Conservation (phyloP, 2,113 vertebrate species). For the Macrotis lagotis region DNA sequence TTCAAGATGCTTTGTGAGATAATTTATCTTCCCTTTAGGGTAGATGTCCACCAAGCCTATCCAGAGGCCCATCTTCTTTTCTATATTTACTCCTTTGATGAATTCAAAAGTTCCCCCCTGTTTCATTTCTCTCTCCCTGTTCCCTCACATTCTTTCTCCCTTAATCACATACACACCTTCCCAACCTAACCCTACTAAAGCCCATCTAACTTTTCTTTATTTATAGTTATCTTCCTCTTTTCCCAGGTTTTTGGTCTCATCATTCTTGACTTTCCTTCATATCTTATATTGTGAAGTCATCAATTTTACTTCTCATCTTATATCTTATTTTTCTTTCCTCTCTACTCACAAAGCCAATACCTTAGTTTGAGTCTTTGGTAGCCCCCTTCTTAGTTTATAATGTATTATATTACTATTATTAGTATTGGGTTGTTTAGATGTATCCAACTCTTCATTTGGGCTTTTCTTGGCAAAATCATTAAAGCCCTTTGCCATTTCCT, state of each 20-base stretch:
- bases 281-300: neutral
- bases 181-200: neutral
- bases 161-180: neutral
- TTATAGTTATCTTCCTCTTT: neutral
- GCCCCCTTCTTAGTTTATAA: too few relatives aligned
- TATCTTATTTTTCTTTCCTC: neutral
- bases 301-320: neutral
- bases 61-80: neutral
- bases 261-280: neutral
- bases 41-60: neutral
- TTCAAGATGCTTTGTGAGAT: neutral
- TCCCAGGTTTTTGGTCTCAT: neutral
- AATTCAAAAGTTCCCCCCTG: neutral
- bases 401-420: too few relatives aligned
- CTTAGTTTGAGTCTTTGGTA: too few relatives aligned
- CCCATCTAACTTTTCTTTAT: neutral
- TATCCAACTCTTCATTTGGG: too few relatives aligned
- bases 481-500: too few relatives aligned
- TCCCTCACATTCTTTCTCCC: neutral
- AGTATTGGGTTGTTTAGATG: too few relatives aligned
- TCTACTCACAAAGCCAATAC: too few relatives aligned
- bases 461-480: too few relatives aligned
- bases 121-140: neutral
- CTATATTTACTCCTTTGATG: neutral
- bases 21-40: neutral